phyloP scores from a whole-genome alignment of 2,113 vertebrate species.

The Nycticryphes semicollaris region DNA sequence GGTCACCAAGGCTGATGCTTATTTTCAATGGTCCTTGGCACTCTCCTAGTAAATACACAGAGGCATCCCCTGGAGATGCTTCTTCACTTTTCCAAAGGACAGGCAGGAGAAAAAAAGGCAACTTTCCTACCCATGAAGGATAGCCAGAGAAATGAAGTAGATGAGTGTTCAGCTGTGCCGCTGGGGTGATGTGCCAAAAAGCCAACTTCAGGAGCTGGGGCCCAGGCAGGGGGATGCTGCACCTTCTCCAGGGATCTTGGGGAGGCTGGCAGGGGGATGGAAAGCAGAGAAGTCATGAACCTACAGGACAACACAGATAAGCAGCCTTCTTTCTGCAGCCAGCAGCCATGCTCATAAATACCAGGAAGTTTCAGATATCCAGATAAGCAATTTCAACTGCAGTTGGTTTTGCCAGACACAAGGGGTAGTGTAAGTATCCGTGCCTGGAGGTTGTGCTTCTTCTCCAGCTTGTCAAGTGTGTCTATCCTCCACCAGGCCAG shows the following conservation, averaged over 20 bases:
- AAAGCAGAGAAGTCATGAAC: neutral
- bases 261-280: neutral
- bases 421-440: neutral
- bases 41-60: neutral
- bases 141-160: neutral
- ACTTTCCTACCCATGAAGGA: neutral
- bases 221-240: neutral
- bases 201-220: neutral
- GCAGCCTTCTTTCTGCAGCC: neutral
- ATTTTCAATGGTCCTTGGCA: neutral
- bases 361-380: neutral
- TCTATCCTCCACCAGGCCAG: rapidly evolving
- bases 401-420: neutral
- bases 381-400: neutral
- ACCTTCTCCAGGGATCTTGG: neutral
- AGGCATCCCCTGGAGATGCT: neutral
- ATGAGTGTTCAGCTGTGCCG: neutral
- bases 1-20: neutral
- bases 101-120: neutral
- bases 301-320: neutral
- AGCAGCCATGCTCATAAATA: neutral
- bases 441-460: neutral
- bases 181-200: neutral
- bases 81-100: neutral
- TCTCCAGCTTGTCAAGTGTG: neutral